phyloP scores from a whole-genome alignment of 2,797 vertebrate genomes.

The Pangasius mekongensis region DNA sequence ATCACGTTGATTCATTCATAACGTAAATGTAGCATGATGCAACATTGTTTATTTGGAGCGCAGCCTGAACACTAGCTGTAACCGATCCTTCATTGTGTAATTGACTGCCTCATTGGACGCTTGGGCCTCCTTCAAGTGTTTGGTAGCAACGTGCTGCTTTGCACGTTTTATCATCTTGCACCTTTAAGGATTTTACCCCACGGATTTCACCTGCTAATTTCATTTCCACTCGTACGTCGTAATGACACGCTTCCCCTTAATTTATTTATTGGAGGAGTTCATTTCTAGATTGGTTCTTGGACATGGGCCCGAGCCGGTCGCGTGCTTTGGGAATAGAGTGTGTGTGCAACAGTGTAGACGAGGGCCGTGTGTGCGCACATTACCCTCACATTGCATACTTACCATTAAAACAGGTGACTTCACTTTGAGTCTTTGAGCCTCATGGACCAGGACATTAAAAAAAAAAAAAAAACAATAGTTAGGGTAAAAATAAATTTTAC shows the following conservation, averaged over 20 bases:
- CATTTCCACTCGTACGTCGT: not conserved
- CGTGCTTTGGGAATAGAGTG: not conserved
- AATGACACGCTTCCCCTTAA: not conserved
- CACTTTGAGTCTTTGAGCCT: not conserved
- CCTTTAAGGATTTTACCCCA: not conserved
- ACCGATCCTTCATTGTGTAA: slow-evolving; percentile 7
- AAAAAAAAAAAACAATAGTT: not conserved
- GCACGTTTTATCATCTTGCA: not conserved
- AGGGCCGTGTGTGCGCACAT: not conserved
- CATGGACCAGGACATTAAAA: not conserved
- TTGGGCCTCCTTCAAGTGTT: slow-evolving; percentile 31
- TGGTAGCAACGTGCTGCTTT: slow-evolving; percentile 10
- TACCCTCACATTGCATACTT: slow-evolving; percentile 29
- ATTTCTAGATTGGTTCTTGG: not conserved
- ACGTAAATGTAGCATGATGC: not conserved
- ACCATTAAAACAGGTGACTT: slow-evolving; percentile 47
- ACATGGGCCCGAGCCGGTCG: not conserved
- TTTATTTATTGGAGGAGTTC: not conserved
- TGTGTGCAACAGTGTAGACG: not conserved
- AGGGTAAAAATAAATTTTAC: not conserved
- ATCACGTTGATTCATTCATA: not conserved
- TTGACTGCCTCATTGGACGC: slow-evolving; percentile 27
- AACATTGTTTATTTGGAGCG: not conserved
- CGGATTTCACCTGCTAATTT: not conserved
- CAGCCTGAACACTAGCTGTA: not conserved